phyloP scores from a whole-genome alignment of 64 coral and sea anemone genomes.

The Montipora cactus region DNA sequence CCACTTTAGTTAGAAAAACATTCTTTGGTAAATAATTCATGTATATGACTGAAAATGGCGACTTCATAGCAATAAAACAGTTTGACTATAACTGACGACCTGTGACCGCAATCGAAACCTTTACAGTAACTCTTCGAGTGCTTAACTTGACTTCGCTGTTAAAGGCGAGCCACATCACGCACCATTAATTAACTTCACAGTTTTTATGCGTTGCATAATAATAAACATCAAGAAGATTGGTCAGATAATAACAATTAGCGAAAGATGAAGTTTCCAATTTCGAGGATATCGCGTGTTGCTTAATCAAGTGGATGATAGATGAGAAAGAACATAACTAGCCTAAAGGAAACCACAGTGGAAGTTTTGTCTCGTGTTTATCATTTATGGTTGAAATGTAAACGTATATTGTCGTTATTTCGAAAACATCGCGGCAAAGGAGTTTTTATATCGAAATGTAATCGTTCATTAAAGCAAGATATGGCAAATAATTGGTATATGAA shows the following conservation, averaged over 20 bases:
- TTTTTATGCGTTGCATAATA: slow-evolving; percentile 5
- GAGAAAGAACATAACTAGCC: not conserved
- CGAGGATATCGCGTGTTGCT: not conserved
- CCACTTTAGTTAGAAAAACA: slow-evolving; percentile 16
- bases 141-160: not conserved
- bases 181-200: not conserved
- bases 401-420: not conserved
- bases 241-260: slow-evolving; percentile 36
- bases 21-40: slow-evolving; percentile 2
- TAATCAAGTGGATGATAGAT: not conserved
- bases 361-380: not conserved
- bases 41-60: not conserved
- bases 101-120: no score
- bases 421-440: not conserved
- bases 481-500: no score
- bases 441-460: not conserved
- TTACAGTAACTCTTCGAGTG: no score
- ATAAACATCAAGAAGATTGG: slow-evolving; percentile 23
- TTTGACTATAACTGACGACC: no score
- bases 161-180: not conserved
- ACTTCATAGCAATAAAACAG: not conserved
- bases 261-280: slow-evolving; percentile 1
- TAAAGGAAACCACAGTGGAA: not conserved
- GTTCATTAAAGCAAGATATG: no score
- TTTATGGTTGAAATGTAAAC: not conserved